Evolutionary conservation across 2,113 vertebrate genomes (phyloP).

Genomic region (Lanius collurio): DNA sequence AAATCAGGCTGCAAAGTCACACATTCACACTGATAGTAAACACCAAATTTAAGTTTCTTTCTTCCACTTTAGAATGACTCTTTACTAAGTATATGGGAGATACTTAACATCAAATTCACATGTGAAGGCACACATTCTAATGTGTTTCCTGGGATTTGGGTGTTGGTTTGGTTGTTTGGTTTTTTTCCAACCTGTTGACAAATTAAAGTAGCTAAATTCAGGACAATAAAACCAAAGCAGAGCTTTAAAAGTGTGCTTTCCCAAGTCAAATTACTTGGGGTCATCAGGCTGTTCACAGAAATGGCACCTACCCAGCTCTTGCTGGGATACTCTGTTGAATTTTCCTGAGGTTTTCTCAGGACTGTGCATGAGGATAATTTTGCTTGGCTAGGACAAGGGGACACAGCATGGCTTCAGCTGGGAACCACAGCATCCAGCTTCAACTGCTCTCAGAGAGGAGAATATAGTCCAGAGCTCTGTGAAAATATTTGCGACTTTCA

Average conservation of each 20-base stretch:
- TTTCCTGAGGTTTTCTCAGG: not conserved
- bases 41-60: not conserved
- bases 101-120: not conserved
- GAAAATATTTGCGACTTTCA: not conserved
- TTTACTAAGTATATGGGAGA: not conserved
- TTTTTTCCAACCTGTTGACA: not conserved
- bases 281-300: not conserved
- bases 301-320: not conserved
- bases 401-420: not conserved
- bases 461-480: not conserved
- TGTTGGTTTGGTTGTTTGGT: not conserved
- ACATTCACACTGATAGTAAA: not conserved
- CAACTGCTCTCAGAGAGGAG: not conserved
- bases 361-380: not conserved
- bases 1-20: not conserved
- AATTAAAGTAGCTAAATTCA: not conserved
- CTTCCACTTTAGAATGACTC: not conserved
- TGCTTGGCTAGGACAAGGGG: not conserved
- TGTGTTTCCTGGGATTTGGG: not conserved
- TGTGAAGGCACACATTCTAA: not conserved
- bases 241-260: not conserved
- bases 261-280: not conserved
- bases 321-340: not conserved
- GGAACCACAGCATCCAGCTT: not conserved
- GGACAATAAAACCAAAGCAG: not conserved